phyloP scores from a whole-genome alignment of 2,797 vertebrate species.

The Discoglossus pictus region DNA sequence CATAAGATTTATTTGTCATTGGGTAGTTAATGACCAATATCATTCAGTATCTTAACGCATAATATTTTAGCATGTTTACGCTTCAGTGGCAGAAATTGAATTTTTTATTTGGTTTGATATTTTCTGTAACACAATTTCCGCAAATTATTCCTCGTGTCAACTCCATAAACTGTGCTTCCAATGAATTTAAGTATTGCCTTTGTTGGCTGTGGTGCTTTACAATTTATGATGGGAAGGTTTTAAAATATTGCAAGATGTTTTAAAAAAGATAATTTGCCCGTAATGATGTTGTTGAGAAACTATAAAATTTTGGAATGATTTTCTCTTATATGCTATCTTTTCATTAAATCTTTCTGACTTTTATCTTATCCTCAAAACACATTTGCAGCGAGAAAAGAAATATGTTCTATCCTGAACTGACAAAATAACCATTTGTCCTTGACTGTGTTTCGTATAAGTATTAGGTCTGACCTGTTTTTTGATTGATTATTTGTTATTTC shows the following conservation, averaged over 20 bases:
- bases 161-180: too few relatives aligned
- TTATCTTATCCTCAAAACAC: slow-evolving; percentile 48
- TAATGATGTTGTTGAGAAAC: slow-evolving; percentile 47
- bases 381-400: slow-evolving; percentile 23
- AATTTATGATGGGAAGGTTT: background rate
- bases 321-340: slow-evolving; percentile 34
- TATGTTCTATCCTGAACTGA: slow-evolving; percentile 33
- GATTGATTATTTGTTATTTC: slow-evolving; percentile 38
- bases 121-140: too few relatives aligned
- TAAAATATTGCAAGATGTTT: slow-evolving; percentile 40
- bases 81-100: too few relatives aligned
- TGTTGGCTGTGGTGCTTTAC: too few relatives aligned
- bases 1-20: too few relatives aligned
- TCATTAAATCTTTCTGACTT: slow-evolving; percentile 50
- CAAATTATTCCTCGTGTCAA: too few relatives aligned
- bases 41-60: too few relatives aligned
- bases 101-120: too few relatives aligned
- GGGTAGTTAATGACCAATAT: too few relatives aligned
- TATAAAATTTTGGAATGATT: slow-evolving; percentile 43
- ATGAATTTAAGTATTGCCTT: too few relatives aligned
- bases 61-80: too few relatives aligned
- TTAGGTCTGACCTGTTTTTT: slow-evolving; percentile 42
- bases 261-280: slow-evolving; percentile 38
- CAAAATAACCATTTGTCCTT: slow-evolving; percentile 39
- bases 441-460: slow-evolving; percentile 20